Base-by-base conservation (phyloP, 2,113 vertebrate genomes). In the Camelus bactrianus region DNA sequence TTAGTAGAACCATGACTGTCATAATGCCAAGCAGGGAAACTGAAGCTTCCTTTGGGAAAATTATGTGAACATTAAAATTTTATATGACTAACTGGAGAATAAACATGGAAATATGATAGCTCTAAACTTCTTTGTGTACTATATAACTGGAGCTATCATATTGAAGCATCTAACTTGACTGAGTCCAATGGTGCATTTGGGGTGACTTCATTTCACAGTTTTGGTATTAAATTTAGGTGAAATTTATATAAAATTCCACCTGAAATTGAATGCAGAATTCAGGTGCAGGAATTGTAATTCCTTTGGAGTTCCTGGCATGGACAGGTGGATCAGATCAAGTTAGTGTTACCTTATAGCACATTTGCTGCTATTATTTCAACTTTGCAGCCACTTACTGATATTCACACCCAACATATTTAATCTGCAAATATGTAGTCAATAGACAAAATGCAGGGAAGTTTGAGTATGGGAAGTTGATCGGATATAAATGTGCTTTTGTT, bases 21-120 rank as follows among this genome's bases (percentile, higher is more conserved):
- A 50, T 60, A 70, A 95, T 97, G 94, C 77, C 95, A 76, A 35
- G 76, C 12, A 64, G 46, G 94, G 95, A 98, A 97, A 97, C 56
- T 62, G 22, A 98, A 91, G 52, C 93, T 96, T 88, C 80, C 56
- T 89, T 98, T 97, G 92, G 84, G 89, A 97, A 97, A 97, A 95
- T 95, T 8, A 60, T 92, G 32, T 24, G 28, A 38, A 86, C 72
- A 69, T 82, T 77, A 89, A 52, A 42, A 96, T 97, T 97, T 96
- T 96, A 90, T 84, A 81, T 17, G 32, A 97, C 50, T 93, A 88
- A 80, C 4, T 95, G 64, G 28, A 97, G 19, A 97, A 16, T 86
- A 97, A 98, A 92, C 15, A 35, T 15, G 69, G 91, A 20, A 32
- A 42, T 95, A 67, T 84, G 94, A 96, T 93, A 77, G 2, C 56